A percentile compares a stretch with the other conserved stretches of the same genome.
phyloP scores from a whole-genome alignment of 2,113 vertebrate species.

The Podarcis raffonei region DNA sequence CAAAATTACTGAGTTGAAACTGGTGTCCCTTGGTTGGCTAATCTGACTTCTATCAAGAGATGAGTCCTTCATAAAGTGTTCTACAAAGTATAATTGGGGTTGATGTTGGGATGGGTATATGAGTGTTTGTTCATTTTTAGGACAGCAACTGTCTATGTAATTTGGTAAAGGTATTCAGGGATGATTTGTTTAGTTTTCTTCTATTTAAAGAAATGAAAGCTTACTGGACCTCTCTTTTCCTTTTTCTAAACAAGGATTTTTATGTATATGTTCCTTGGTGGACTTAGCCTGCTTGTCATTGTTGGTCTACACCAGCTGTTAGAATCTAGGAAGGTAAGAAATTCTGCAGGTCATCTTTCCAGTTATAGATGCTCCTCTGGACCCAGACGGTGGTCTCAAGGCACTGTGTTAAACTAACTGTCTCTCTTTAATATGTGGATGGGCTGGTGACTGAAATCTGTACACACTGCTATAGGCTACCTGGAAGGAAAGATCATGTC shows the following conservation, averaged over 20 bases:
- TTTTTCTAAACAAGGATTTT: conserved; percentile 85
- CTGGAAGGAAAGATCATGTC: background rate
- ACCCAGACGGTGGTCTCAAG: background rate
- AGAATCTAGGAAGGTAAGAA: conserved; percentile 93
- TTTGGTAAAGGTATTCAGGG: background rate
- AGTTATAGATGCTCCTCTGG: background rate
- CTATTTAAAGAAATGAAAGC: background rate
- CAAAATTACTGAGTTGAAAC: background rate
- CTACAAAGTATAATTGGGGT: background rate
- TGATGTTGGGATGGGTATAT: background rate
- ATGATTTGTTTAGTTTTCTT: background rate
- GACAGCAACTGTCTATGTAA: background rate
- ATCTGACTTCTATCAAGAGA: background rate
- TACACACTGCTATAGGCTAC: background rate
- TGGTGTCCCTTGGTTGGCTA: background rate
- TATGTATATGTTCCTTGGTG: conserved; percentile 96
- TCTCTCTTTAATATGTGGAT: background rate
- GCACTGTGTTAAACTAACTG: background rate
- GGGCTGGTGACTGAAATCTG: background rate
- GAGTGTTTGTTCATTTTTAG: background rate
- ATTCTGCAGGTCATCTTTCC: background rate
- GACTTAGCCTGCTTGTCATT: conserved; percentile 89
- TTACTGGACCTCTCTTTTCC: background rate
- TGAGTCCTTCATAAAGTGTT: background rate
- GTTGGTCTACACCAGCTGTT: conserved; percentile 95